phyloP scores from a whole-genome alignment of 2,797 vertebrate genomes.

The Aeoliscus strigatus region DNA sequence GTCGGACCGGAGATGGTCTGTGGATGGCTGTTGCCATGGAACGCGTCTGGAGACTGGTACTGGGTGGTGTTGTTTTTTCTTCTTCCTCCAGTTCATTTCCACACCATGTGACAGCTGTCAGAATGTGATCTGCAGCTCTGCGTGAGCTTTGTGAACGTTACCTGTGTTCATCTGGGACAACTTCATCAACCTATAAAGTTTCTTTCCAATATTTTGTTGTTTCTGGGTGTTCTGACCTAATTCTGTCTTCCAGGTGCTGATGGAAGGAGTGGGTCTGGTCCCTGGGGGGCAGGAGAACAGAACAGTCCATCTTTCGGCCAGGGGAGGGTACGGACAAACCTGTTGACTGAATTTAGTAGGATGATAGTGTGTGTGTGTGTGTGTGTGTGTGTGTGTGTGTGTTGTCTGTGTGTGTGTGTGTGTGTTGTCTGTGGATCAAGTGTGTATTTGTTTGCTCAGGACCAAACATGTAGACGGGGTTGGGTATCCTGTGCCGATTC shows the following conservation, averaged over 20 bases:
- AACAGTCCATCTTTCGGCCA: constrained; percentile 86
- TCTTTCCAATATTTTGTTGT: too few species aligned
- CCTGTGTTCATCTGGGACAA: too few species aligned
- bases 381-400: too few species aligned
- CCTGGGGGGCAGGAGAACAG: constrained; percentile 87
- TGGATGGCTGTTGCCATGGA: constrained; percentile 68
- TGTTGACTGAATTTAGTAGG: too few species aligned
- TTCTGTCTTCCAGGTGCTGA: constrained; percentile 80
- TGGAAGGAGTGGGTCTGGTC: constrained; percentile 82
- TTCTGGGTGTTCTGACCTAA: constrained; percentile 24
- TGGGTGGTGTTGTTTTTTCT: constrained; percentile 76
- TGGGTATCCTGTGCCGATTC: too few species aligned
- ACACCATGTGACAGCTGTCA: constrained; percentile 64
- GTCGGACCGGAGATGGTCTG: constrained; percentile 37
- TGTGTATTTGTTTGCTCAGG: too few species aligned
- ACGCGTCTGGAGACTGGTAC: constrained; percentile 64
- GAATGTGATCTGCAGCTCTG: constrained; percentile 41
- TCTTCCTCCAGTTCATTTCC: constrained; percentile 70
- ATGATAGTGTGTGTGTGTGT: too few species aligned
- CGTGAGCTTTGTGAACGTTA: constrained; percentile 48
- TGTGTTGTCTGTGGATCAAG: too few species aligned
- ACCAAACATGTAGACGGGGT: too few species aligned
- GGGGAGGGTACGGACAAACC: constrained; percentile 78
- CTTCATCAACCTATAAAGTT: too few species aligned
- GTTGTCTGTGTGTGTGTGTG: too few species aligned